Evolutionary conservation across 2,113 vertebrate species (phyloP).

Genomic region (Ariopsis seemanni): DNA sequence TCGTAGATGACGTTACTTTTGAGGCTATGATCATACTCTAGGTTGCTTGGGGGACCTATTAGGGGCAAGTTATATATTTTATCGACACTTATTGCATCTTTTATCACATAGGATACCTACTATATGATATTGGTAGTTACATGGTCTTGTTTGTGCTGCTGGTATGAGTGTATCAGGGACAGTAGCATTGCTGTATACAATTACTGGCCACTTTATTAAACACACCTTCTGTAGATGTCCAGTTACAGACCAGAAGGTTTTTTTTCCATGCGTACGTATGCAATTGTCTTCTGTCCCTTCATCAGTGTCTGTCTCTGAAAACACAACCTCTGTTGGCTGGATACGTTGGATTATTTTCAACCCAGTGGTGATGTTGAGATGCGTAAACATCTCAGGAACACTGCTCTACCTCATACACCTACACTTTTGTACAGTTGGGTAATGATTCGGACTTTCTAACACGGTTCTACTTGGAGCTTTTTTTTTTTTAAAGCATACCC

Average conservation of each 20-base stretch:
- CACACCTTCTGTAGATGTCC: neutral
- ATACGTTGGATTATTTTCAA: neutral
- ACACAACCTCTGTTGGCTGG: neutral
- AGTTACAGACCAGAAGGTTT: neutral
- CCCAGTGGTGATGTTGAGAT: neutral
- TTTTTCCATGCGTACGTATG: neutral
- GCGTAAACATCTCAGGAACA: neutral
- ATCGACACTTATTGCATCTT: neutral
- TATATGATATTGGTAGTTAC: neutral
- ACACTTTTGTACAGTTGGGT: neutral
- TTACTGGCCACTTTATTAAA: too few species aligned
- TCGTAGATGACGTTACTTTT: neutral
- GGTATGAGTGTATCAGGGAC: too few species aligned
- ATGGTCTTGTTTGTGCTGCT: neutral
- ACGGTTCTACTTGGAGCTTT: neutral
- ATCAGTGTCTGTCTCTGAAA: neutral
- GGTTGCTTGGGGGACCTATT: neutral
- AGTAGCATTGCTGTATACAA: too few species aligned
- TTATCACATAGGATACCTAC: neutral
- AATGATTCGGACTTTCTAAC: neutral
- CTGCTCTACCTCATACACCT: neutral
- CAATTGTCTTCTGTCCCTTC: neutral
- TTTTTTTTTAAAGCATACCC: neutral
- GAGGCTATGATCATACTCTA: neutral
- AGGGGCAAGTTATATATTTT: neutral